A percentile compares a stretch with the other conserved stretches of the same genome.
These are phyloP conservation scores for Babyrousa celebensis DNA, from an alignment of 2,797 vertebrate genomes.

Conservation along the genomic window DNA sequence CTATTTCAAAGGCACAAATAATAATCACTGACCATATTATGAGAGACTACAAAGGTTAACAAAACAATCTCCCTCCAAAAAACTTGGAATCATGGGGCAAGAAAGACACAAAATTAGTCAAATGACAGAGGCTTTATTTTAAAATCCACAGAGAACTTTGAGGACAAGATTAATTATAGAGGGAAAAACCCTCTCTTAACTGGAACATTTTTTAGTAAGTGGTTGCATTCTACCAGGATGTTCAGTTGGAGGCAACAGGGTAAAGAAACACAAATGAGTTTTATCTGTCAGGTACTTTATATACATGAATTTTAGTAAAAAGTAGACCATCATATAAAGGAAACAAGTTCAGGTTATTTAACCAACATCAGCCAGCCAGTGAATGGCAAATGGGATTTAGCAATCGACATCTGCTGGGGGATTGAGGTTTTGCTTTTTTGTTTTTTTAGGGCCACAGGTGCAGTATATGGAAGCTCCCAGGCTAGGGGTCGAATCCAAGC, in stretches of 20 bases:
- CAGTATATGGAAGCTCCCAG: too few species aligned
- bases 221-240: background rate
- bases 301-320: background rate
- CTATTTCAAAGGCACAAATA: background rate
- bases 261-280: background rate
- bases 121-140: background rate
- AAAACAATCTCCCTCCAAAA: background rate
- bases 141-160: background rate
- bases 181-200: background rate
- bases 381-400: background rate
- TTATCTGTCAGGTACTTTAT: background rate
- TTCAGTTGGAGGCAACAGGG: background rate
- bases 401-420: background rate
- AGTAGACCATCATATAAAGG: background rate
- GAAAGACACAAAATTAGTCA: background rate
- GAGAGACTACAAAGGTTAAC: background rate
- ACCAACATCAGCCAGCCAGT: background rate
- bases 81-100: background rate
- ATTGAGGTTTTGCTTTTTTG: too few species aligned
- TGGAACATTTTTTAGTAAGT: background rate
- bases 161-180: background rate
- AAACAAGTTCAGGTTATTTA: background rate
- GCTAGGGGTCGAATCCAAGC: too few species aligned
- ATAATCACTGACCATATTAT: fast-evolving
- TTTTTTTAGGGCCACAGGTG: too few species aligned